These are phyloP conservation scores for Lepidocyrtinus sp. DNA, from an alignment of 2,888 invertebrate genomes.

Conservation along the genomic window DNA sequence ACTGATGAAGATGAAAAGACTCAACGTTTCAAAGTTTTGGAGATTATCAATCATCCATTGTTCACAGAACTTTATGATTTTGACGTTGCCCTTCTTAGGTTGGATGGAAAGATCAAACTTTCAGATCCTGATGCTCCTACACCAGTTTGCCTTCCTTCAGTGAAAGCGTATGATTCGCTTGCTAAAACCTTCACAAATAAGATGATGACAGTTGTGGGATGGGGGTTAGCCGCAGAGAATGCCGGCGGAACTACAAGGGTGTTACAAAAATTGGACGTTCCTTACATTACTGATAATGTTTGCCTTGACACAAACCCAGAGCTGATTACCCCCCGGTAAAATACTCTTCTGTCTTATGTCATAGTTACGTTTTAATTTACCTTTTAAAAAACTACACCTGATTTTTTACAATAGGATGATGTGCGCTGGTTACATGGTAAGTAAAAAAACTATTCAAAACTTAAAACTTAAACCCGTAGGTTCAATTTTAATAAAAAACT, in stretches of 20 bases:
- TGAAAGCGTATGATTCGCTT: not conserved
- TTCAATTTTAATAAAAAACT: slow-evolving; percentile 11
- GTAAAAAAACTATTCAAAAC: slow-evolving; percentile 19
- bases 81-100: slow-evolving; percentile 62
- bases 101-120: slow-evolving; percentile 63
- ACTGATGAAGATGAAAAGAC: slow-evolving; percentile 65
- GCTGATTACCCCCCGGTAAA: slow-evolving; percentile 49
- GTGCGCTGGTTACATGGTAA: slow-evolving; percentile 57
- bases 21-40: slow-evolving; percentile 58
- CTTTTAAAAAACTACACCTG: no score
- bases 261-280: slow-evolving; percentile 65
- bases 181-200: slow-evolving; percentile 15
- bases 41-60: slow-evolving; percentile 67
- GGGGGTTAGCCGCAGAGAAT: slow-evolving; percentile 60
- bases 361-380: no score
- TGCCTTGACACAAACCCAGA: slow-evolving; percentile 53
- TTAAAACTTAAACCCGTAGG: slow-evolving; percentile 23
- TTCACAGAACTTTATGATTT: slow-evolving; percentile 64
- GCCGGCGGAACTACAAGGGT: slow-evolving; percentile 66
- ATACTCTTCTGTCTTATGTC: no score
- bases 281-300: slow-evolving; percentile 38
- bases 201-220: slow-evolving; percentile 48
- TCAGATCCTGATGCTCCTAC: slow-evolving; percentile 57
- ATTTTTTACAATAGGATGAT: no score
- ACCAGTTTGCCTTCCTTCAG: slow-evolving; percentile 65